Evolutionary conservation across 2,888 invertebrate species (phyloP).

Genomic region (Phania funesta): DNA sequence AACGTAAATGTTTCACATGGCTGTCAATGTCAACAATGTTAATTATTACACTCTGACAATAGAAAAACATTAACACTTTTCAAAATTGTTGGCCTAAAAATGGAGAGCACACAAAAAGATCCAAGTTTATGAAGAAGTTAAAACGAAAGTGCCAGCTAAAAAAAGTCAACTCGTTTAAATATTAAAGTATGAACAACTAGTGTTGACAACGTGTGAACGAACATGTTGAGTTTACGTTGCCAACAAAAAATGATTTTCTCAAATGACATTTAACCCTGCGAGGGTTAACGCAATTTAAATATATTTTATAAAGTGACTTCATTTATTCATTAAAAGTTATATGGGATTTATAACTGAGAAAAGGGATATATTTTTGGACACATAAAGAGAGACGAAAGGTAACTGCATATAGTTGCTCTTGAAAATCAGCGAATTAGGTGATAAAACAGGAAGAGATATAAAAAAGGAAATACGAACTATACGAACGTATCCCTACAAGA

Average conservation of each 20-base stretch:
- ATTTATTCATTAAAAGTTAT: no score
- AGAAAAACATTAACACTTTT: slow-evolving; percentile 9
- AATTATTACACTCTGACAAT: slow-evolving; percentile 24
- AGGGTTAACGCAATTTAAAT: no score
- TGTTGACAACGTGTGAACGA: slow-evolving; percentile 21
- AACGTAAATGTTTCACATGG: slow-evolving; percentile 1
- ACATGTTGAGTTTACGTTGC: neutral
- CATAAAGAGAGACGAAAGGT: no score
- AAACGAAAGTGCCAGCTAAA: neutral
- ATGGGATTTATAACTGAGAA: no score
- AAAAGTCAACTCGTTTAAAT: slow-evolving; percentile 1
- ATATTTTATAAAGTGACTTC: no score
- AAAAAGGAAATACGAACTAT: no score
- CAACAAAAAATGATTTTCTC: neutral
- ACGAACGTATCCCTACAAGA: no score
- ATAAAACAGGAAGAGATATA: no score
- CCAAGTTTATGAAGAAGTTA: neutral
- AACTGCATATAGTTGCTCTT: no score
- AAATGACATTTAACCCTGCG: neutral
- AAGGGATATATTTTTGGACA: no score
- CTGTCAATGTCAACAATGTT: slow-evolving; percentile 58
- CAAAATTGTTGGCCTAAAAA: slow-evolving; percentile 18
- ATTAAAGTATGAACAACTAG: neutral
- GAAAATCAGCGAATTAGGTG: no score
- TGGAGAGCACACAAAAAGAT: neutral